Percentiles rank a stretch among this genome's conserved stretches.
Evolutionary conservation across 2,113 vertebrate species (phyloP).

Genomic region (Dissostichus mawsoni): DNA sequence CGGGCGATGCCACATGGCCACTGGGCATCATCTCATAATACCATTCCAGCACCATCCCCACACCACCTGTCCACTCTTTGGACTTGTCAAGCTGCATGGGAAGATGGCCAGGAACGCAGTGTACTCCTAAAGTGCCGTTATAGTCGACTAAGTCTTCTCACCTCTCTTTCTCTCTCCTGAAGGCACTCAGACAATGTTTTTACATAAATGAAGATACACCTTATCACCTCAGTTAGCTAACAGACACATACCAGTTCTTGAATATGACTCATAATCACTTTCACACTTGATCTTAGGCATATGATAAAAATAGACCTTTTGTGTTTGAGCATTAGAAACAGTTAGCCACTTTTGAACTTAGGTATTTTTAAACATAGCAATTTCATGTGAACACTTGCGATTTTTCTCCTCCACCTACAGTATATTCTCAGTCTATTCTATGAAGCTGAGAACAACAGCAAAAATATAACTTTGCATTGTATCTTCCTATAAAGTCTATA

Average conservation of each 20-base stretch:
- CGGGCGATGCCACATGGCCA: slow-evolving; percentile 77
- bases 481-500: not conserved
- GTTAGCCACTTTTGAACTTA: not conserved
- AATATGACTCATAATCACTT: not conserved
- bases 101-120: slow-evolving; percentile 77
- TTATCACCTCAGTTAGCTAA: not conserved
- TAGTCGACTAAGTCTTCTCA: slow-evolving; percentile 52
- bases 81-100: slow-evolving; percentile 74
- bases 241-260: not conserved
- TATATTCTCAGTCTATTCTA: not conserved
- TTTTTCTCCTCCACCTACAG: not conserved
- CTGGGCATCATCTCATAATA: slow-evolving; percentile 70
- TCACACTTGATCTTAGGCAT: not conserved
- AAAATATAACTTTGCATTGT: not conserved
- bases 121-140: slow-evolving; percentile 72
- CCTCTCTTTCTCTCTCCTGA: slow-evolving; percentile 15
- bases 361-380: not conserved
- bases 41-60: slow-evolving; percentile 78
- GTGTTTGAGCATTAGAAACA: not conserved
- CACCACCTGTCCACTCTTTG: slow-evolving; percentile 81
- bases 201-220: too few species aligned
- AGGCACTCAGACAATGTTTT: too few species aligned
- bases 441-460: not conserved
- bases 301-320: not conserved
- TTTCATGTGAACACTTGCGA: not conserved